Evolutionary conservation across 2,797 vertebrate genomes (phyloP).

Genomic region (Geotrypetes seraphini): DNA sequence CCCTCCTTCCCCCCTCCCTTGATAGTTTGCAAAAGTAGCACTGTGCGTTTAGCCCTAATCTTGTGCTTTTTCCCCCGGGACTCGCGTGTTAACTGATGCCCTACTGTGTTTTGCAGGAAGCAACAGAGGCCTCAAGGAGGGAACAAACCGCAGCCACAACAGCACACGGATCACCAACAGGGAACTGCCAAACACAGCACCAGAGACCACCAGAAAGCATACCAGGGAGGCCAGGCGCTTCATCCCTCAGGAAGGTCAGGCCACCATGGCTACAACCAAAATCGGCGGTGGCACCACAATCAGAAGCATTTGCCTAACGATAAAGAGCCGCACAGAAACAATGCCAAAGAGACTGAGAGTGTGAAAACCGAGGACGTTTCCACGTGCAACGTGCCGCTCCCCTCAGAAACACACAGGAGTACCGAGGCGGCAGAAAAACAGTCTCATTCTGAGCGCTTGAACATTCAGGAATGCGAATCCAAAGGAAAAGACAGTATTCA

Average conservation of each 20-base stretch:
- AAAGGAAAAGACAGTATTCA: constrained; percentile 44
- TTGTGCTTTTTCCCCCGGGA: no score
- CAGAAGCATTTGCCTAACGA: constrained; percentile 61
- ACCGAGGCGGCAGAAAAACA: constrained; percentile 31
- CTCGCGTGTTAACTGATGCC: no score
- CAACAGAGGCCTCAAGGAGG: constrained; percentile 73
- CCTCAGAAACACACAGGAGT: constrained; percentile 28
- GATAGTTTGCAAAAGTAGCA: no score
- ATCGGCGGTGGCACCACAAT: constrained; percentile 88
- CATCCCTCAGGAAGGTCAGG: constrained; percentile 67
- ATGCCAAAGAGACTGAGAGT: constrained; percentile 78
- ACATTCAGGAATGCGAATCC: constrained; percentile 35
- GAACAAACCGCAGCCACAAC: constrained; percentile 58
- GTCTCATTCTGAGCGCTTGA: constrained; percentile 13
- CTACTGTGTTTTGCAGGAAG: constrained; percentile 65
- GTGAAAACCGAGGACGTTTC: constrained; percentile 57
- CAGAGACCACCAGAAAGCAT: constrained; percentile 65
- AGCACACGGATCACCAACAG: constrained; percentile 63
- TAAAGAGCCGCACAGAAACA: constrained; percentile 53
- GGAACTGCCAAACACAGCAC: constrained; percentile 67
- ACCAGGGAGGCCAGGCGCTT: constrained; percentile 62
- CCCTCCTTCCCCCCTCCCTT: no score
- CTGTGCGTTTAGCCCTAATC: no score
- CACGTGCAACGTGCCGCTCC: constrained; percentile 12
- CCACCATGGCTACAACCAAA: constrained; percentile 91